Evolutionary conservation across 2,113 vertebrate genomes (phyloP).

Genomic region (Actenoides hombroni): DNA sequence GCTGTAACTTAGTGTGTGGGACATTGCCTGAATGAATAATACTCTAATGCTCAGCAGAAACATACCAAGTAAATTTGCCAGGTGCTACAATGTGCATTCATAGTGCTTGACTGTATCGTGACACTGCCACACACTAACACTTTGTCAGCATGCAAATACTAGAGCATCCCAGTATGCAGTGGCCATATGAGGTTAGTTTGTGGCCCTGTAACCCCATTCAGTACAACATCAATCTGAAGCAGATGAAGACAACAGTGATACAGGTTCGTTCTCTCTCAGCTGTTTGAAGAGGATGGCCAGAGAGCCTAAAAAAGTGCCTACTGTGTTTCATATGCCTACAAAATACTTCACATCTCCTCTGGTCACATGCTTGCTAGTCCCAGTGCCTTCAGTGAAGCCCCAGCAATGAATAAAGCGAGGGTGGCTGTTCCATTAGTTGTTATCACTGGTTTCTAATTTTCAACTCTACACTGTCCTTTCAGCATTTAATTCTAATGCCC

Average conservation of each 20-base stretch:
- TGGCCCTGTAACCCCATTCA: neutral
- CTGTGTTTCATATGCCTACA: neutral
- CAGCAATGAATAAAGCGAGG: neutral
- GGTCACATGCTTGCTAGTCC: neutral
- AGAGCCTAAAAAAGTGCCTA: neutral
- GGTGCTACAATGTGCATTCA: neutral
- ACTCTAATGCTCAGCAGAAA: neutral
- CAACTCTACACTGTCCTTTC: neutral
- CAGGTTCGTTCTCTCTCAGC: neutral
- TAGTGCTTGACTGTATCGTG: neutral
- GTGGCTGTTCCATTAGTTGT: neutral
- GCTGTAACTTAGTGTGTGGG: neutral
- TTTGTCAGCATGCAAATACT: neutral
- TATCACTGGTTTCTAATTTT: neutral
- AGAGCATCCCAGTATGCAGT: neutral
- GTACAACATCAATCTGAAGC: neutral
- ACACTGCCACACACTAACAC: neutral
- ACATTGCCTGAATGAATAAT: neutral
- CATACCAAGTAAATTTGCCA: neutral
- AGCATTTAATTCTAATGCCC: neutral
- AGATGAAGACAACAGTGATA: neutral
- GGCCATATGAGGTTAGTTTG: neutral
- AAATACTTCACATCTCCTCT: neutral
- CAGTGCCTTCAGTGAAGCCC: neutral
- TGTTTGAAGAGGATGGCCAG: neutral